phyloP scores from a whole-genome alignment of 2,797 vertebrate genomes.

The Ptychobarbus kaznakovi region DNA sequence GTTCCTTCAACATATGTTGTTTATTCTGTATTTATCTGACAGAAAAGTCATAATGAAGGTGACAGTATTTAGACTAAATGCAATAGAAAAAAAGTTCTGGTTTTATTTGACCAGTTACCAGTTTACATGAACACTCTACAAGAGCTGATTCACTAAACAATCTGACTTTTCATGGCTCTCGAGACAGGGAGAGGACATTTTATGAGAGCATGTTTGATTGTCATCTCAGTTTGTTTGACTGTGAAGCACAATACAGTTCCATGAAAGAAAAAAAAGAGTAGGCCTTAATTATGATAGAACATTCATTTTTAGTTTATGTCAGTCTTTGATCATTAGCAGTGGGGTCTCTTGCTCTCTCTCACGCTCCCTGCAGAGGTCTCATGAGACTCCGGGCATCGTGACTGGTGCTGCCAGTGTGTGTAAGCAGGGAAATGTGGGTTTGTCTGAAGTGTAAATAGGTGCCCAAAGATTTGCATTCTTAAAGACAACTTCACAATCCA shows the following conservation, averaged over 20 bases:
- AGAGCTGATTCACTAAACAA: not conserved
- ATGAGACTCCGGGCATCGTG: not conserved
- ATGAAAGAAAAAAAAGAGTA: not conserved
- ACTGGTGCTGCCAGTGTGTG: slow-evolving; percentile 1
- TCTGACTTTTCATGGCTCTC: not conserved
- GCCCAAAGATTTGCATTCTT: slow-evolving; percentile 19
- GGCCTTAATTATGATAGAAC: not conserved
- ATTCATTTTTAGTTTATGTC: not conserved
- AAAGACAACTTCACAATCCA: slow-evolving; percentile 3
- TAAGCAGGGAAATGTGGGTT: slow-evolving; percentile 18
- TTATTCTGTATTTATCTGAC: not conserved
- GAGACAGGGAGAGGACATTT: not conserved
- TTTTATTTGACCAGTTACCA: not conserved
- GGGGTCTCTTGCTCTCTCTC: slow-evolving; percentile 7
- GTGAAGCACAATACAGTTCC: not conserved
- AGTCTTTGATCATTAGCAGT: slow-evolving; percentile 22
- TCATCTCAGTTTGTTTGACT: not conserved
- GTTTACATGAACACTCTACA: not conserved
- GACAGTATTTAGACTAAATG: not conserved
- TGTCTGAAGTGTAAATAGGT: slow-evolving; percentile 35
- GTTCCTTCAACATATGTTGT: not conserved
- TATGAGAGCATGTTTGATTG: not conserved
- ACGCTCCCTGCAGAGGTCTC: not conserved
- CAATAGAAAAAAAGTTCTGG: not conserved
- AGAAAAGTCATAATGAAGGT: not conserved